Evolutionary conservation across 2,113 vertebrate species (phyloP).

Genomic region (Pygoscelis adeliae): DNA sequence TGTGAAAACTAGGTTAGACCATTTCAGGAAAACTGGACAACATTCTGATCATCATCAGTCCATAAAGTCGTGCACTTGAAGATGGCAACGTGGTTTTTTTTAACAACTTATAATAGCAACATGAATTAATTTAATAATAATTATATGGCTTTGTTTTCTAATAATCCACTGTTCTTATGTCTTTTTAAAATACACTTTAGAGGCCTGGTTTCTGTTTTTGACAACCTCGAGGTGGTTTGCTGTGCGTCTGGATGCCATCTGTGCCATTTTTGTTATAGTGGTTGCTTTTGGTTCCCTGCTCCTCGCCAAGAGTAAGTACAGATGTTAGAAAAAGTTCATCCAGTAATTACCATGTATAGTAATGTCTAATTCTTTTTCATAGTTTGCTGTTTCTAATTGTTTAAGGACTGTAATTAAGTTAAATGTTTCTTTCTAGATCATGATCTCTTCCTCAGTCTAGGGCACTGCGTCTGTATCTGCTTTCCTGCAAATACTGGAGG

Average conservation of each 20-base stretch:
- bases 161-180: not conserved
- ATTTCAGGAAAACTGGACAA: not conserved
- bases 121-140: not conserved
- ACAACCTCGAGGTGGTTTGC: constrained; percentile 95
- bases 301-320: constrained; percentile 84
- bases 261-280: constrained; percentile 87
- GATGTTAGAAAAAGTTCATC: constrained; percentile 47
- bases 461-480: not conserved
- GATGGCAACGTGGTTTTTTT: not conserved
- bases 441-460: constrained; percentile 24
- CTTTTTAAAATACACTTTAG: constrained; percentile 68
- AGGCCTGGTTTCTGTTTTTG: constrained; percentile 95
- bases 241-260: constrained; percentile 92
- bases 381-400: constrained; percentile 42
- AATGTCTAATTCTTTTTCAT: constrained; percentile 40
- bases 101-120: not conserved
- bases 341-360: constrained; percentile 45
- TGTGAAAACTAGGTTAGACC: not conserved
- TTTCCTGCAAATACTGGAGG: constrained; percentile 4
- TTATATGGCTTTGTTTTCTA: not conserved
- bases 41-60: not conserved
- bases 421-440: constrained; percentile 46
- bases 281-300: constrained; percentile 87
- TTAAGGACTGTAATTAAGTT: constrained; percentile 48
- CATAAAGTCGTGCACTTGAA: not conserved